Evolutionary conservation across 2,888 invertebrate species (phyloP).

Genomic region (Gymnoscelis rufifasciata): DNA sequence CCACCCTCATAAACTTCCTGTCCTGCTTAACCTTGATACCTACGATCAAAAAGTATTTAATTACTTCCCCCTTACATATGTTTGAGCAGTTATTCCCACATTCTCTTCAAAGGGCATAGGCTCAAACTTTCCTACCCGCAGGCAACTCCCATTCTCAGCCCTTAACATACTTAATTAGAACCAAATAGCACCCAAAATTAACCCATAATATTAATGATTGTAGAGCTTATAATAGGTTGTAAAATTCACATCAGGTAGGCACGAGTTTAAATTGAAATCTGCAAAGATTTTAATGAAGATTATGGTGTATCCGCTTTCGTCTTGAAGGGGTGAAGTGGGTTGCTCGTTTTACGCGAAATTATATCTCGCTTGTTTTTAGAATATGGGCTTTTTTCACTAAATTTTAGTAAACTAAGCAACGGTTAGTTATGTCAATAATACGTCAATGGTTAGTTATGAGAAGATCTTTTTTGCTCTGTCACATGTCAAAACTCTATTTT

Average conservation of each 20-base stretch:
- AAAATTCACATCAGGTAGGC: conserved; percentile 25
- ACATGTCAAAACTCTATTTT: too few relatives aligned
- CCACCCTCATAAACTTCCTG: too few relatives aligned
- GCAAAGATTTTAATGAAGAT: conserved; percentile 43
- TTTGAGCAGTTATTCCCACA: background rate
- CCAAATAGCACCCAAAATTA: conserved; percentile 27
- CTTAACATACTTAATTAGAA: conserved; percentile 64
- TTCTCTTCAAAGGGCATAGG: background rate
- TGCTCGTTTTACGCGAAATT: conserved; percentile 7
- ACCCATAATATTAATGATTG: conserved; percentile 8
- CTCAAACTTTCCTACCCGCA: conserved; percentile 24
- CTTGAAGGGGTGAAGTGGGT: conserved; percentile 16
- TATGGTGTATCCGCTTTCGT: conserved; percentile 28
- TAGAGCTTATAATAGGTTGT: background rate
- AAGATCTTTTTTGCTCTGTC: too few relatives aligned
- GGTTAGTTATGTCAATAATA: too few relatives aligned
- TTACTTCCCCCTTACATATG: background rate
- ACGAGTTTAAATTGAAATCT: conserved; percentile 36
- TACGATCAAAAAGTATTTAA: too few relatives aligned
- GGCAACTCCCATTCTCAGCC: conserved; percentile 51
- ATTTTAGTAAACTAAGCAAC: background rate
- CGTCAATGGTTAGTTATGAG: too few relatives aligned
- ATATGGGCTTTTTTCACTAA: background rate
- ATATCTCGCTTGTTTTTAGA: background rate
- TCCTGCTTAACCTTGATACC: too few relatives aligned